Conservation (phyloP, 2,888 invertebrate genomes). For the Notodonta ziczac region DNA sequence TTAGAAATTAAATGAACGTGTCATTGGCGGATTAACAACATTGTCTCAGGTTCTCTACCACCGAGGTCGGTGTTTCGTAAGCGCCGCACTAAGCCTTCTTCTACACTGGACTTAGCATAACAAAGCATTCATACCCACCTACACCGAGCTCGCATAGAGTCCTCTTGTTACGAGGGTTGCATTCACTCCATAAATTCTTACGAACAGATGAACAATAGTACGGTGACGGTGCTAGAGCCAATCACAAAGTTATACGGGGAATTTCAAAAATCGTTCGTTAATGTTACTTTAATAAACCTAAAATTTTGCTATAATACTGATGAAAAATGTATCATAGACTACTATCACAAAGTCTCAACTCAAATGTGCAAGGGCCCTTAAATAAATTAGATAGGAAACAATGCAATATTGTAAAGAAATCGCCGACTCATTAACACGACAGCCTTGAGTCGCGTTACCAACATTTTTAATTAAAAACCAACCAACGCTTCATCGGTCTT, state of each 20-base stretch:
- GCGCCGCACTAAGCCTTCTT: slow-evolving; percentile 34
- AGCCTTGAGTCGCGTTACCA: slow-evolving; percentile 71
- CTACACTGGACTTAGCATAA: slow-evolving; percentile 40
- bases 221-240: too few species aligned
- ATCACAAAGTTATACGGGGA: too few species aligned
- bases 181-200: too few species aligned
- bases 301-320: background rate
- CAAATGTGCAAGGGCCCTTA: slow-evolving; percentile 44
- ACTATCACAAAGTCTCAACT: slow-evolving; percentile 12
- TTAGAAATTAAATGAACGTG: slow-evolving; percentile 50
- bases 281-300: too few species aligned
- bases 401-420: slow-evolving; percentile 66
- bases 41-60: slow-evolving; percentile 37
- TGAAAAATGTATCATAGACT: background rate
- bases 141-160: background rate
- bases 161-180: background rate
- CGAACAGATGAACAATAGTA: too few species aligned
- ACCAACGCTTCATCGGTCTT: slow-evolving; percentile 70
- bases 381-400: slow-evolving; percentile 49
- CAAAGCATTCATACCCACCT: slow-evolving; percentile 24
- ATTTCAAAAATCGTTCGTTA: too few species aligned
- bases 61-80: slow-evolving; percentile 52
- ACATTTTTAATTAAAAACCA: slow-evolving; percentile 78
- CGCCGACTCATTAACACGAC: slow-evolving; percentile 68
- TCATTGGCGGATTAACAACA: slow-evolving; percentile 41